phyloP scores from a whole-genome alignment of 2,888 invertebrate genomes.

The Zygothrica quintamaculata region DNA sequence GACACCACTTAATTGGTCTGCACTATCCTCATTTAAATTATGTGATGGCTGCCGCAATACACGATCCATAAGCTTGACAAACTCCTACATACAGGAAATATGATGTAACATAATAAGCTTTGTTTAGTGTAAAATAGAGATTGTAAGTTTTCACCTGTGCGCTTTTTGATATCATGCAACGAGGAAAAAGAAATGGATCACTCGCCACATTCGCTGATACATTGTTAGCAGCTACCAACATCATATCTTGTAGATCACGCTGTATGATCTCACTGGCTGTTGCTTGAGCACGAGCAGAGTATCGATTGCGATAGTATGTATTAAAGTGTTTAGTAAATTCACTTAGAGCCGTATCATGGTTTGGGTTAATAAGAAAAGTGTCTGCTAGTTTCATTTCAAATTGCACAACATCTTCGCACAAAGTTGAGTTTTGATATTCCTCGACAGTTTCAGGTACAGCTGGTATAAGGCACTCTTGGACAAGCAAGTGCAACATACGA shows the following conservation, averaged over 20 bases:
- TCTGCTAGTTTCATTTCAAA: constrained; percentile 88
- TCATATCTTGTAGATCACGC: constrained; percentile 91
- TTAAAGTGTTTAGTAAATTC: constrained; percentile 91
- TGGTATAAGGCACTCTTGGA: constrained; percentile 90
- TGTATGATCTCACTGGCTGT: constrained; percentile 90
- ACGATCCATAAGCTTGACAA: constrained; percentile 82
- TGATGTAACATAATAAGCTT: background rate
- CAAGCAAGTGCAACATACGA: constrained; percentile 88
- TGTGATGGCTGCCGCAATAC: constrained; percentile 74
- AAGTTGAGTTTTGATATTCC: constrained; percentile 88
- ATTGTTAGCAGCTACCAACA: constrained; percentile 86
- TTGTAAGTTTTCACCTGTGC: constrained; percentile 81
- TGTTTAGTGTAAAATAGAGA: background rate
- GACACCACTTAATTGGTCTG: constrained; percentile 54
- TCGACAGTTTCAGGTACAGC: constrained; percentile 91
- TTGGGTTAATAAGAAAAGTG: constrained; percentile 86
- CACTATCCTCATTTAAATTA: constrained; percentile 54
- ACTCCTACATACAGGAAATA: constrained; percentile 63
- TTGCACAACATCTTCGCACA: constrained; percentile 87
- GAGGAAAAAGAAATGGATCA: constrained; percentile 82
- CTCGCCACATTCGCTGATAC: constrained; percentile 62
- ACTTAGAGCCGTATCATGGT: constrained; percentile 86
- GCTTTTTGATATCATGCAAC: constrained; percentile 84
- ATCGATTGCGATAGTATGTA: constrained; percentile 90
- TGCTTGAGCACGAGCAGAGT: constrained; percentile 89